phyloP scores from a whole-genome alignment of 2,888 invertebrate genomes.

The Vannuccia rotundouncinata region DNA sequence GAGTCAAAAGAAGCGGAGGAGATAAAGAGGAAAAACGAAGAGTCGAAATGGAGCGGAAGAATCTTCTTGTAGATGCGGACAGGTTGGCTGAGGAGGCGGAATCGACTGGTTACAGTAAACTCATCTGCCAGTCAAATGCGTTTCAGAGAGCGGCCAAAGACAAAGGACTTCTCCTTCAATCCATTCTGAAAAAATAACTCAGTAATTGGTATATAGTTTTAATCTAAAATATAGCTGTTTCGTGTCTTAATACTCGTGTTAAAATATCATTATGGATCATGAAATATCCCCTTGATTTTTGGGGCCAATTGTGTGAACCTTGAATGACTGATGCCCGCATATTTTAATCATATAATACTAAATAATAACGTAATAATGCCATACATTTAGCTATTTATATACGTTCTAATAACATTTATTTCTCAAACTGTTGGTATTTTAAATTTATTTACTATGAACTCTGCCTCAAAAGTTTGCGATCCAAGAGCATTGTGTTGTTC shows the following conservation, averaged over 20 bases:
- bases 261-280: background rate
- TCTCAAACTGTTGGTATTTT: too few species aligned
- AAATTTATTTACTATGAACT: too few species aligned
- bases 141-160: constrained; percentile 14
- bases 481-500: too few species aligned
- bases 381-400: too few species aligned
- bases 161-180: background rate
- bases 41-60: background rate
- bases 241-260: background rate
- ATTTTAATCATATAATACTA: too few species aligned
- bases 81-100: constrained; percentile 7
- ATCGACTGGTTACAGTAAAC: background rate
- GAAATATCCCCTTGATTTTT: background rate
- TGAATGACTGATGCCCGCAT: too few species aligned
- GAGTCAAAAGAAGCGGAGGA: background rate
- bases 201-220: background rate
- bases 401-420: too few species aligned
- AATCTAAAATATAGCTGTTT: too few species aligned
- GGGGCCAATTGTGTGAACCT: background rate
- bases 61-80: background rate
- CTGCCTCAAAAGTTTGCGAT: too few species aligned
- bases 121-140: constrained; percentile 3
- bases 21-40: background rate
- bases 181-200: background rate
- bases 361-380: too few species aligned